phyloP scores from a whole-genome alignment of 2,113 vertebrate species.

The Etheostoma cragini region DNA sequence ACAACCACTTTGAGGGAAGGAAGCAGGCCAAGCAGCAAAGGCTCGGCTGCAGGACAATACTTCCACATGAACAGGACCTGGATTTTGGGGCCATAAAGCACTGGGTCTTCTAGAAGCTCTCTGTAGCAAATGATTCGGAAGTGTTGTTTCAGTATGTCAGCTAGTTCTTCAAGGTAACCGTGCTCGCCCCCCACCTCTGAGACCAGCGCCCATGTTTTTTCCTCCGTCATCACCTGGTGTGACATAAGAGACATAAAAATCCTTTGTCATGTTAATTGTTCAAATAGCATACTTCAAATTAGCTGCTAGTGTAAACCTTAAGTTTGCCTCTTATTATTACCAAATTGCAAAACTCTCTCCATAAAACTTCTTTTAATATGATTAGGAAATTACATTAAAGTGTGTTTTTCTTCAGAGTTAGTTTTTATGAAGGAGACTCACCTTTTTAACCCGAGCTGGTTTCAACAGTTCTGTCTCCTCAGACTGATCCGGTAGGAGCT shows the following conservation, averaged over 20 bases:
- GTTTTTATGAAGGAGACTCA: neutral
- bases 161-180: slow-evolving; percentile 22
- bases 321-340: neutral
- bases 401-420: neutral
- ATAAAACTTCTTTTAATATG: neutral
- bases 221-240: slow-evolving; percentile 21
- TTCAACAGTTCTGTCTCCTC: neutral
- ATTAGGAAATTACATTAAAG: neutral
- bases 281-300: neutral
- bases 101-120: slow-evolving; percentile 19
- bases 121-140: slow-evolving; percentile 21
- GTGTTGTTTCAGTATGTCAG: slow-evolving; percentile 5
- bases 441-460: neutral
- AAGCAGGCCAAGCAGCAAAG: slow-evolving; percentile 43
- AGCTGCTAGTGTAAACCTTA: neutral
- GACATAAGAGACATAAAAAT: neutral
- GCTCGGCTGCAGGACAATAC: slow-evolving; percentile 14
- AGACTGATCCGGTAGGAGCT: neutral
- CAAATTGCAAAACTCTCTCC: neutral
- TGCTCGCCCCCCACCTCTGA: slow-evolving; percentile 26
- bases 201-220: slow-evolving; percentile 39
- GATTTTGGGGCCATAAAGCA: slow-evolving; percentile 19
- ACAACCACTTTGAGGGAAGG: slow-evolving; percentile 81
- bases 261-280: neutral
- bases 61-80: slow-evolving; percentile 38